Conservation (phyloP, 1,140 invertebrate species). For the Drosophila varians region DNA sequence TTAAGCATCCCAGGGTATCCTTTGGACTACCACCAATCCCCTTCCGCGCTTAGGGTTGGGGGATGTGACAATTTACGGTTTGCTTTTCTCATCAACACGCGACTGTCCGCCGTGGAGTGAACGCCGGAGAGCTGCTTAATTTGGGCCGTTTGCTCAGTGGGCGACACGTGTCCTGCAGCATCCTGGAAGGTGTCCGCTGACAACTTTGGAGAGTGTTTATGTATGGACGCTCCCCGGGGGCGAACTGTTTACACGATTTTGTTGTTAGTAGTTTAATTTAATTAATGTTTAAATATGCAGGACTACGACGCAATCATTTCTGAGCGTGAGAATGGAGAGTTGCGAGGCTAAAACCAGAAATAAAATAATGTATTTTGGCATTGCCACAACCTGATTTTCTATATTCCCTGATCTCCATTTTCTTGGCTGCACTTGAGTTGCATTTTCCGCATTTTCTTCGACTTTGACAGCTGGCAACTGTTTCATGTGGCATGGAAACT, state of each 20-base stretch:
- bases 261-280: slow-evolving; percentile 76
- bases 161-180: slow-evolving; percentile 56
- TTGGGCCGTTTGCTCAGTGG: slow-evolving; percentile 45
- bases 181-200: slow-evolving; percentile 52
- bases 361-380: neutral
- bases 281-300: slow-evolving; percentile 72
- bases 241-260: slow-evolving; percentile 66
- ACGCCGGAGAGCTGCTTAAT: slow-evolving; percentile 63
- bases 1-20: slow-evolving; percentile 10
- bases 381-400: slow-evolving; percentile 7
- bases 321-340: slow-evolving; percentile 47
- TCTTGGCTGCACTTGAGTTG: slow-evolving; percentile 36
- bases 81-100: slow-evolving; percentile 74
- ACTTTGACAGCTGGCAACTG: slow-evolving; percentile 48
- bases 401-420: neutral
- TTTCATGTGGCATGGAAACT: slow-evolving; percentile 42
- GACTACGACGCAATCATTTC: slow-evolving; percentile 1
- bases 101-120: slow-evolving; percentile 25
- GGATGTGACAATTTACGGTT: slow-evolving; percentile 72
- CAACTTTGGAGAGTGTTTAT: slow-evolving; percentile 28
- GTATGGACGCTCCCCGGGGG: slow-evolving; percentile 33
- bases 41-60: slow-evolving; percentile 18
- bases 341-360: neutral
- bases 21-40: neutral
- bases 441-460: slow-evolving; percentile 46